Percentiles rank a stretch among this genome's conserved stretches.
These are phyloP conservation scores for Formicarius rufipectus DNA, from an alignment of 2,113 vertebrate species.

Conservation along the genomic window DNA sequence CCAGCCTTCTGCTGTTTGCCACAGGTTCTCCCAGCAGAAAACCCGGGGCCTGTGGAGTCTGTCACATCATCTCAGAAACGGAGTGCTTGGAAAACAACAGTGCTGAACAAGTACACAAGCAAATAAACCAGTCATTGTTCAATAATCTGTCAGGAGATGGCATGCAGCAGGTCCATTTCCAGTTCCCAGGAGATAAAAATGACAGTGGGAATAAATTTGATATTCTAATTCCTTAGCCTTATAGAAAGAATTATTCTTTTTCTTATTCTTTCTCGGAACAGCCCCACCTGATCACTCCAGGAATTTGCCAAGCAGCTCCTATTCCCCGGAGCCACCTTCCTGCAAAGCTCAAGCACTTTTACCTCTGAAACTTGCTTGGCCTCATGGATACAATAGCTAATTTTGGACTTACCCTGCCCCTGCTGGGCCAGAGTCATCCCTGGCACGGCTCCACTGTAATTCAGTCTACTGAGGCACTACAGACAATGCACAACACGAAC, in stretches of 20 bases:
- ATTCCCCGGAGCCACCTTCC: not conserved
- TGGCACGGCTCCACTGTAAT: conserved; percentile 51
- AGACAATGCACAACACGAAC: conserved; percentile 37
- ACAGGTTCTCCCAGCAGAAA: not conserved
- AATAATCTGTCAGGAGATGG: not conserved
- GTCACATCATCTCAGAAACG: not conserved
- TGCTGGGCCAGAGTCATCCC: conserved; percentile 56
- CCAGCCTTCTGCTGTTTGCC: not conserved
- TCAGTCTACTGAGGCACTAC: conserved; percentile 43
- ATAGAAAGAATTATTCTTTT: not conserved
- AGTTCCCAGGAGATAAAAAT: not conserved
- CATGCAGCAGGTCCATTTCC: not conserved
- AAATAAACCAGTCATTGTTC: not conserved
- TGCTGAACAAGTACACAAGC: not conserved
- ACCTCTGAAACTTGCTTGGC: not conserved
- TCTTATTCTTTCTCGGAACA: not conserved
- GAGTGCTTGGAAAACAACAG: not conserved
- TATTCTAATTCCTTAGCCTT: not conserved
- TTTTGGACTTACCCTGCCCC: conserved; percentile 58
- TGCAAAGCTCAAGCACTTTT: conserved; percentile 15
- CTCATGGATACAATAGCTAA: conserved; percentile 57
- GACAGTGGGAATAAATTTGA: not conserved
- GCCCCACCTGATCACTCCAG: not conserved
- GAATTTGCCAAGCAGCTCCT: not conserved
- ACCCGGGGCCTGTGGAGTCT: not conserved